These are phyloP conservation scores for Pavo muticus DNA, from an alignment of 2,113 vertebrate genomes.

Conservation along the genomic window DNA sequence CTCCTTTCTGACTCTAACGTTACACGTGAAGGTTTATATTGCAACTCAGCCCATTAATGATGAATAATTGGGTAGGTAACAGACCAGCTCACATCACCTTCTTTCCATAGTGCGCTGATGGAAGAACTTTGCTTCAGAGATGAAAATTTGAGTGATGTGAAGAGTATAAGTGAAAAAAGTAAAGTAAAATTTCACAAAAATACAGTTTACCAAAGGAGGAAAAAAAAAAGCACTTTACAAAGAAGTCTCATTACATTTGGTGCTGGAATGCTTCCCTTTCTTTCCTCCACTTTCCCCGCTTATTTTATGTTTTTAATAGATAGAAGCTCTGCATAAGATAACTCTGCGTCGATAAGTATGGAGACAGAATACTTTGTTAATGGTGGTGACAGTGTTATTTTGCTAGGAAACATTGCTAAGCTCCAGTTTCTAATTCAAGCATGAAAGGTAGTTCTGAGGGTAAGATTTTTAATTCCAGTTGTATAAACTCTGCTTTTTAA, in stretches of 20 bases:
- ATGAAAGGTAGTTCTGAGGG: neutral
- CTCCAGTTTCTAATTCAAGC: neutral
- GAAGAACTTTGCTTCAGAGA: neutral
- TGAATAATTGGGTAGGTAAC: neutral
- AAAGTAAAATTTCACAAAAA: neutral
- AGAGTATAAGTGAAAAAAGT: neutral
- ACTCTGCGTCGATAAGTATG: neutral
- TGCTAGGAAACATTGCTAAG: neutral
- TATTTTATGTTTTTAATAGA: neutral
- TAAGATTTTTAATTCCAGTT: neutral
- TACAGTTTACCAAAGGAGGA: neutral
- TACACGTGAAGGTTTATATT: neutral
- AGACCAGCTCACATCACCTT: neutral
- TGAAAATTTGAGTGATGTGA: neutral
- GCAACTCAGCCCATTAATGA: neutral
- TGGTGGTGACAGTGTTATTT: neutral
- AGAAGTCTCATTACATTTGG: rapidly evolving
- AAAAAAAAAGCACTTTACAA: neutral
- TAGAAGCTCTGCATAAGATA: neutral
- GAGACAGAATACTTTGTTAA: neutral
- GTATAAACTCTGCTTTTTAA: neutral
- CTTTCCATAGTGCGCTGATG: neutral
- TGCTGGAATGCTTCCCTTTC: neutral
- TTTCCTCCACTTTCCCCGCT: neutral
- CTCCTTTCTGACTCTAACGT: neutral